Base-by-base conservation (phyloP, 92 coral and sea anemone genomes). In the Epizoanthus ramosus region DNA sequence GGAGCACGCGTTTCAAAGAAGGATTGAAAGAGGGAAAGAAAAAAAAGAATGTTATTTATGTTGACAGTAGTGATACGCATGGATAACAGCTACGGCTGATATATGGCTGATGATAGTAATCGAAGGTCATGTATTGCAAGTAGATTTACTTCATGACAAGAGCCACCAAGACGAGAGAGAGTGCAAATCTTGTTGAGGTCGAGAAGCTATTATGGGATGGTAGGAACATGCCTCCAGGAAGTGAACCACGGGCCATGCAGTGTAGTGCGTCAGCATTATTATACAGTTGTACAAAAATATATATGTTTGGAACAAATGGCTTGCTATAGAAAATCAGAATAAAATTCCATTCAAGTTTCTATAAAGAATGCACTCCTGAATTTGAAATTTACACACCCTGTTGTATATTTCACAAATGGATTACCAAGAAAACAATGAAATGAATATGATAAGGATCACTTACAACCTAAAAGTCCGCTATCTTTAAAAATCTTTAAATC, bases 1-100 rank as follows among this genome's bases (percentile, higher is more conserved):
- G 33, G 63, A 68, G 75, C 56, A 70, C 73, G 72, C 82, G 86
- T 79, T 56, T 37, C 56, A 58, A 58, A 69, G 25, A 43, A 63
- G 57, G 39, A 28, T 53, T 17, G 72, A 67, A 67, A 67, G 50
- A 37, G 6, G 0, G 43, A 3, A 37, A 37, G 31, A 37, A 37
- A 37, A 3, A 37, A 37, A 37, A 37, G 43, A 57, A 41, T 41
- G 39, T 41, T 77, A 61, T 76, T 76, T 76, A 76, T 59, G 23
- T 58, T 39, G 10, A 35, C 54, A 50, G 54, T 50, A 50, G 1
- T 10, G 41, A 21, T 57, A 56, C 58, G 21, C 28, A 15, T 67
- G 80, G 63, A 50, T 37, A 33, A 15, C 23, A 23, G 21, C 43
- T 33, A 25, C 23, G 35, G 63, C 39, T 14, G 33, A 75, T 25